These are phyloP conservation scores for Cephalopterus ornatus DNA, from an alignment of 2,113 vertebrate species.

Conservation along the genomic window DNA sequence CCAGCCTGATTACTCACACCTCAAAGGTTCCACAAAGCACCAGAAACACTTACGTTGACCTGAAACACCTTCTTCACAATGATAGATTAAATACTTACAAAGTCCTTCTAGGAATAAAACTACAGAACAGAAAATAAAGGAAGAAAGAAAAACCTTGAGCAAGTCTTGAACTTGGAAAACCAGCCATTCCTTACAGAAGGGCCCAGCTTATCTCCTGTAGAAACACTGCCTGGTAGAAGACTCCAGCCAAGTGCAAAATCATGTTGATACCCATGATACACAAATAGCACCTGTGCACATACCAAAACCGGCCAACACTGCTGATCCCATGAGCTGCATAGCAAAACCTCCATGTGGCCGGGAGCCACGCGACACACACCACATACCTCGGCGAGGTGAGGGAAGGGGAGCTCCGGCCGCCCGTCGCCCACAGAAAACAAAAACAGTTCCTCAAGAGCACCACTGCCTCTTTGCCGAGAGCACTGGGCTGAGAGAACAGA, in stretches of 20 bases:
- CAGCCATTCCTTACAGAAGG: neutral
- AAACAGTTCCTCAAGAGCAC: neutral
- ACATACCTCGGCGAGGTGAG: neutral
- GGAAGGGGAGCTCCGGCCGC: neutral
- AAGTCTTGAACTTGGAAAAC: neutral
- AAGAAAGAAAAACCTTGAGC: neutral
- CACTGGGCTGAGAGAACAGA: neutral
- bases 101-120: neutral
- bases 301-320: neutral
- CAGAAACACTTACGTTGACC: rapidly evolving
- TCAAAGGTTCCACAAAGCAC: neutral
- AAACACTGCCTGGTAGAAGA: neutral
- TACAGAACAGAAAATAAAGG: neutral
- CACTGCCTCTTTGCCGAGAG: neutral
- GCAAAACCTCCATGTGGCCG: neutral
- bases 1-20: neutral
- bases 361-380: neutral
- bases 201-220: neutral
- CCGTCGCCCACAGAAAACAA: neutral
- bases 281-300: neutral
- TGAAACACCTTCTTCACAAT: neutral
- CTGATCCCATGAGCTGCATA: neutral
- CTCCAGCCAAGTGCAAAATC: neutral
- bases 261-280: rapidly evolving
- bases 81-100: neutral